These are phyloP conservation scores for Colaptes auratus DNA, from an alignment of 2,113 vertebrate species.

Conservation along the genomic window DNA sequence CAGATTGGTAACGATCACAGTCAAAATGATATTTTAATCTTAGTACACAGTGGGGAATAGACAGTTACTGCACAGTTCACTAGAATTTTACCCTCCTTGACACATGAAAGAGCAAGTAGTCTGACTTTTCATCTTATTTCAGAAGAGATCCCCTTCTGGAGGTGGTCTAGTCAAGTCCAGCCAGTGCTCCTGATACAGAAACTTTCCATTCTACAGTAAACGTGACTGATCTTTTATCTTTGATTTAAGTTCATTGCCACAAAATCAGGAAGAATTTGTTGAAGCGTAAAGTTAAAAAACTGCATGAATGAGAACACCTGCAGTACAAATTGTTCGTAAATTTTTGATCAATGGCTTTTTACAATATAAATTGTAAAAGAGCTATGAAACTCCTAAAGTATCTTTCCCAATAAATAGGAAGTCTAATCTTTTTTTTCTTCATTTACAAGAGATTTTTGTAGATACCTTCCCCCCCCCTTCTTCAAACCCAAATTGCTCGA, in stretches of 20 bases:
- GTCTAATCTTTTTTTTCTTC: neutral
- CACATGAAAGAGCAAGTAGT: slow-evolving; percentile 77
- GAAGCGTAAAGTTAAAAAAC: slow-evolving; percentile 63
- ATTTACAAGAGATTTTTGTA: neutral
- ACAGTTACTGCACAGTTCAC: slow-evolving; percentile 74
- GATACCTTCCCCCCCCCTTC: neutral
- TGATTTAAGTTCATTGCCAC: slow-evolving; percentile 76
- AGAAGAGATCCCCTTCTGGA: slow-evolving; percentile 71
- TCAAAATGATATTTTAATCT: slow-evolving; percentile 67
- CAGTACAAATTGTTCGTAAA: slow-evolving; percentile 63
- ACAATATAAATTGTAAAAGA: slow-evolving; percentile 37
- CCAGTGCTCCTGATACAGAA: slow-evolving; percentile 68
- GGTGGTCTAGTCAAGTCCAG: slow-evolving; percentile 76
- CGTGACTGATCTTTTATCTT: slow-evolving; percentile 72
- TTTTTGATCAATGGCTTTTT: slow-evolving; percentile 42
- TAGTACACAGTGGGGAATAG: slow-evolving; percentile 70
- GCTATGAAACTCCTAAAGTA: slow-evolving; percentile 41
- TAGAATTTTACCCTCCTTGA: slow-evolving; percentile 76
- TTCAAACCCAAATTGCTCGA: neutral
- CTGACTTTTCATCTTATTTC: slow-evolving; percentile 79
- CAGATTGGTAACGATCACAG: slow-evolving; percentile 60
- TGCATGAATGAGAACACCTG: slow-evolving; percentile 60
- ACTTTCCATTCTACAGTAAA: slow-evolving; percentile 76
- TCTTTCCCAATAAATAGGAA: slow-evolving; percentile 53
- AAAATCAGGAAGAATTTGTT: slow-evolving; percentile 67